Percentiles rank a stretch among this genome's conserved stretches.
phyloP scores from a whole-genome alignment of 2,888 invertebrate genomes.

The Megalurothrips usitatus region DNA sequence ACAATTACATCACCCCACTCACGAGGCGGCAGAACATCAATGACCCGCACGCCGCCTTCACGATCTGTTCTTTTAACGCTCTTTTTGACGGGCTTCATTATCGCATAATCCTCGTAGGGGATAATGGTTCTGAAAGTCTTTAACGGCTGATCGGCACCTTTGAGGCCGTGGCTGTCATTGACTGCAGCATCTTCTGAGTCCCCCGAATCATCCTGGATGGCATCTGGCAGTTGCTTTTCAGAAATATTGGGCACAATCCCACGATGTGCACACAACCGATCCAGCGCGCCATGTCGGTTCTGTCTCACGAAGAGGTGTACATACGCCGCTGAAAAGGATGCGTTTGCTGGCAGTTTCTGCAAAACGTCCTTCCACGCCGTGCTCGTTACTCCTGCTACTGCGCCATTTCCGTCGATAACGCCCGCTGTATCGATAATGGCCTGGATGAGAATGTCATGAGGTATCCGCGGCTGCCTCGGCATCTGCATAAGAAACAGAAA shows the following conservation, averaged over 20 bases:
- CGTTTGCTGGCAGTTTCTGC: neutral
- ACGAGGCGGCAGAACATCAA: neutral
- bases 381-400: neutral
- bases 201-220: neutral
- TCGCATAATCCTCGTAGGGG: neutral
- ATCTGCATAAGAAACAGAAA: neutral
- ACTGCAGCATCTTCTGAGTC: neutral
- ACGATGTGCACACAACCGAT: neutral
- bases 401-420: neutral
- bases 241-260: neutral
- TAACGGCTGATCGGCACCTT: neutral
- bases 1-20: neutral
- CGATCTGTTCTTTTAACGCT: neutral
- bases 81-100: neutral
- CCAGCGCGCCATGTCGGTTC: neutral
- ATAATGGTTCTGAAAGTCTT: neutral
- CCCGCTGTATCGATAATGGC: neutral
- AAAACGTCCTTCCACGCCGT: neutral
- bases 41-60: neutral
- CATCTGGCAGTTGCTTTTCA: neutral
- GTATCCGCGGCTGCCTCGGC: neutral
- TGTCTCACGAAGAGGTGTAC: neutral
- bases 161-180: neutral
- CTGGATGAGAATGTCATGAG: neutral
- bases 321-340: neutral